Evolutionary conservation across 2,113 vertebrate genomes (phyloP).

Genomic region (Heteronetta atricapilla): DNA sequence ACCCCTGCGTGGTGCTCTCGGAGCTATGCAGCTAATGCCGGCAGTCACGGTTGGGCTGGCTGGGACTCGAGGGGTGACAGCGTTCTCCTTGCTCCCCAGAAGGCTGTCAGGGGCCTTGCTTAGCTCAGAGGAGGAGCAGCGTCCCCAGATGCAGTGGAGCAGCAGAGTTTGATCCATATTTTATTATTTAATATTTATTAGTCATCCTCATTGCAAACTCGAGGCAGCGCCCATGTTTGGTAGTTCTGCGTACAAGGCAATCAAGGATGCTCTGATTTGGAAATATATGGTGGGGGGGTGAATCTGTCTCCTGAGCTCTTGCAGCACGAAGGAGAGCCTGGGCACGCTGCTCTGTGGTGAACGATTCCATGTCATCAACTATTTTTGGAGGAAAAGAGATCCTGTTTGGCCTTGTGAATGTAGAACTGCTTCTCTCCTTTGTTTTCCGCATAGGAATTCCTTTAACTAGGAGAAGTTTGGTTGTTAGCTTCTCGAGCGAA

Average conservation of each 20-base stretch:
- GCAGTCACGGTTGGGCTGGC: background rate
- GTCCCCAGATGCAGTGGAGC: background rate
- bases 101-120: background rate
- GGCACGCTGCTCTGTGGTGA: background rate
- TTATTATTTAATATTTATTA: too few species aligned
- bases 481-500: background rate
- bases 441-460: background rate
- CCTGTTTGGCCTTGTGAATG: background rate
- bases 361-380: rapidly evolving
- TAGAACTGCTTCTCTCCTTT: background rate
- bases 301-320: background rate
- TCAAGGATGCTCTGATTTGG: background rate
- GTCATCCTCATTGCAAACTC: background rate
- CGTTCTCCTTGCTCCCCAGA: background rate
- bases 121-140: background rate
- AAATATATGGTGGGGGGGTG: background rate
- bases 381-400: background rate
- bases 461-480: background rate
- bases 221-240: background rate
- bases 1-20: background rate
- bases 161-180: background rate
- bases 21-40: background rate
- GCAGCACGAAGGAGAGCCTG: background rate
- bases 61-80: background rate
- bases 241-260: background rate